Conservation (phyloP, 2,797 vertebrate species). For the Anas flavirostris region DNA sequence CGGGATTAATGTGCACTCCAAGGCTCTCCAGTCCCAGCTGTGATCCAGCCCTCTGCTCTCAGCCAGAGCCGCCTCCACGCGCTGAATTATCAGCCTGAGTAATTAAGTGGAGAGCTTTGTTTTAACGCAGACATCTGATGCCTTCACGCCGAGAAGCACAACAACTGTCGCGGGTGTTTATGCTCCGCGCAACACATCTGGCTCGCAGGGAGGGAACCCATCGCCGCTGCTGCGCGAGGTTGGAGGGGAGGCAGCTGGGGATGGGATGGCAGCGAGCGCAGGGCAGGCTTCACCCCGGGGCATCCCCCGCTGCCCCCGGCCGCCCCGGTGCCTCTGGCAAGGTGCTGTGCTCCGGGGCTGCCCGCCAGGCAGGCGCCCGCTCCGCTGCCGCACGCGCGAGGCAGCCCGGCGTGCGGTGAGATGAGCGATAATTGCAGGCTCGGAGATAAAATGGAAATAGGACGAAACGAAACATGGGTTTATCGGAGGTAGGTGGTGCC, state of each 20-base stretch:
- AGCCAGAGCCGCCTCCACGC: constrained; percentile 41
- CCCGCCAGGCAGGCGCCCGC: not conserved
- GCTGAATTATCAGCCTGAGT: constrained; percentile 62
- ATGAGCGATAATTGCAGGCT: constrained; percentile 15
- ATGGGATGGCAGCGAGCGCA: rapidly evolving
- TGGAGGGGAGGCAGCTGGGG: not conserved
- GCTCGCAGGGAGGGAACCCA: constrained; percentile 58
- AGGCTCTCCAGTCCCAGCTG: constrained; percentile 66
- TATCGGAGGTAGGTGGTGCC: constrained; percentile 42
- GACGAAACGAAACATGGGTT: constrained; percentile 44
- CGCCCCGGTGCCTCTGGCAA: rapidly evolving
- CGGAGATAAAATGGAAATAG: constrained; percentile 48
- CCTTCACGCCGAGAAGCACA: constrained; percentile 56
- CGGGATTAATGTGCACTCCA: constrained; percentile 61
- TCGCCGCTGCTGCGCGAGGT: not conserved
- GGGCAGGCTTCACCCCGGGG: not conserved
- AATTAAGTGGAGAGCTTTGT: constrained; percentile 68
- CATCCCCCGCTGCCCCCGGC: rapidly evolving
- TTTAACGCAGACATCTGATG: constrained; percentile 68
- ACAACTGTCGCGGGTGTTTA: constrained; percentile 67
- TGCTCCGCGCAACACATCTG: constrained; percentile 66
- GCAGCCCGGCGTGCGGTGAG: rapidly evolving
- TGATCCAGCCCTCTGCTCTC: constrained; percentile 66
- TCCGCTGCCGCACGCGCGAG: rapidly evolving
- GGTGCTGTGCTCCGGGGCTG: not conserved